Base-by-base conservation (phyloP, 2,888 invertebrate genomes). In the Eurois occulta region DNA sequence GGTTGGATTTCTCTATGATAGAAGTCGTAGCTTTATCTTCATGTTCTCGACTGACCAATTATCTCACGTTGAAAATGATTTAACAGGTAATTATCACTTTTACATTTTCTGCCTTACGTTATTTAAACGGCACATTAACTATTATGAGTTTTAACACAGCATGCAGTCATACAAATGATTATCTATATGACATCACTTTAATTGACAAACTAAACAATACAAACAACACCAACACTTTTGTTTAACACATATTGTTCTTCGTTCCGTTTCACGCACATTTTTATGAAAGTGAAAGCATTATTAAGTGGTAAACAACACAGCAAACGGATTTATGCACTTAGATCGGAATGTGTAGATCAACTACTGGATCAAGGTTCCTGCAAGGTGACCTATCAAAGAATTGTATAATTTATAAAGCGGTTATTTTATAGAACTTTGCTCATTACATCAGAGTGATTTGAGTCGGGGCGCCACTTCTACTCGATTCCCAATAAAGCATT, bases 281-380 rank as follows among this genome's bases (percentile, higher is more conserved):
- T 83, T 77, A 82, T 77, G 78, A 90, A 89, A 90, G 89, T 88
- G 88, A 89, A 89, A 90, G 88, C 84, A 85, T 80, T 72, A 73
- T 67, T 75, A 72, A 75, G 32, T 81, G 77, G 69, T 81, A 78
- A 70, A 78, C 70, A 81, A 81, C 75, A 85, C 62, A 81, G 77
- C 75, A 85, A 86, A 86, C 80, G 76, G 83, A 85, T 80, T 85
- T 76, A 75, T 77, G 70, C 80, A 77, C 71, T 78, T 81, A 84
- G 81, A 88, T 81, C 68, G 86, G 91, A 90, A 90, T 90, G 88
- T 70, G 66, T 24, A 55, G 72, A 81, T 77, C 75, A 81, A 43
- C 43, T 80, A 82, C 73, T 84, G 41, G 84, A 88, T 83, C 90
- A 90, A 89, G 89, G 88, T 58, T 83, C 43, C 32, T 69, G 48